Base-by-base conservation (phyloP, 2,888 invertebrate species). In the Oscheius sp. region DNA sequence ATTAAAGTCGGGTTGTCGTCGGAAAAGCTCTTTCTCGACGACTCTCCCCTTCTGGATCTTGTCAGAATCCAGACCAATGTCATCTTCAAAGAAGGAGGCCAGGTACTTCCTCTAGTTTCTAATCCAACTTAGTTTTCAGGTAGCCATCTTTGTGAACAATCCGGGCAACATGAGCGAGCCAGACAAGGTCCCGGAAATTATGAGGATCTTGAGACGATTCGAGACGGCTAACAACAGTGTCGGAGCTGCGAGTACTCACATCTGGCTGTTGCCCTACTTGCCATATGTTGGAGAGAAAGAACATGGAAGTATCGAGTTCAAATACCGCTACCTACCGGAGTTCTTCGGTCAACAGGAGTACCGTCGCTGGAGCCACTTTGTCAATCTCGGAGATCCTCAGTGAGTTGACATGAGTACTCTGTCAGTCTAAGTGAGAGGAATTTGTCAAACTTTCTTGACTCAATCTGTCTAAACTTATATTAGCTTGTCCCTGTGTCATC, bases 21-120 rank as follows among this genome's bases (percentile, higher is more conserved):
- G 5, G 89, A 89, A 77, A 89, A 89, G 74, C 82, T 89, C 2
- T 89, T 89, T 74, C 71, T 89, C 33, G 87, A 86, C 72, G 89
- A 89, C 72, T 89, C 89, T 9, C 88, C 89, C 9, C 78, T 89
- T n/a, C 79, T 87, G 29, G 83, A 85, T 51, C 80, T 88, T n/a
- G 86, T 89, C 50, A 65, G 84, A n/a, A 79, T 88, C n/a, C 87
- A 89, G 70, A 87, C 87, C 11, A 82, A 88, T 72, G 82, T 86
- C 59, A 87, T 88, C 42, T 88, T 88, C 80, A 87, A 87, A 60
- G 88, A 88, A 55, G 87, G 87, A 35, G 88, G 88, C 21, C 88
- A 87, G 77, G 86, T 86, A 5, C 7, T 57, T 58, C 32, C 42
- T 29, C 47, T 21, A 21, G 21, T 21, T 21, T 21, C 50, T 7